Conservation (phyloP, 2,797 vertebrate species). For the Peromyscus melanophrys region DNA sequence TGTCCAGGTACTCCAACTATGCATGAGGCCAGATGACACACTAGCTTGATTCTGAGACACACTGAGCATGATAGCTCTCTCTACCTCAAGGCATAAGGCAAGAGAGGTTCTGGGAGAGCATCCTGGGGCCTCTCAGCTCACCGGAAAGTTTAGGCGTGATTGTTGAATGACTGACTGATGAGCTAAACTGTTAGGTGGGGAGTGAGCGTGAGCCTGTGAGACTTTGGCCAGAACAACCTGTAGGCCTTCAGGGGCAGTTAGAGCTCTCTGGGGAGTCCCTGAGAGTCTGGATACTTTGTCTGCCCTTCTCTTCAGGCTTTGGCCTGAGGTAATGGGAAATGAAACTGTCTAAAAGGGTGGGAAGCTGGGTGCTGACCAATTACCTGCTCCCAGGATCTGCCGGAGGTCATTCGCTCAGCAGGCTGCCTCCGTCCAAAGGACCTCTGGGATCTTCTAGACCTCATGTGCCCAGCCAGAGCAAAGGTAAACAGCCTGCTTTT, state of each 20-base stretch:
- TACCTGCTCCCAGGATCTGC: conserved; percentile 75
- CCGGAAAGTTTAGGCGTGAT: neutral
- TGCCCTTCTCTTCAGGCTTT: neutral
- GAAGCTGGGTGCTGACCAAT: conserved; percentile 38
- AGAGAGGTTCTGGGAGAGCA: neutral
- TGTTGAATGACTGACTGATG: neutral
- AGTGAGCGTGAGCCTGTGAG: neutral
- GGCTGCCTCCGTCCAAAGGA: conserved; percentile 76
- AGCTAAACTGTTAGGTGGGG: neutral
- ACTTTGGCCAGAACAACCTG: neutral
- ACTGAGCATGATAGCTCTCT: neutral
- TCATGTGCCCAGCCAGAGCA: conserved; percentile 57
- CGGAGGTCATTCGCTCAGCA: conserved; percentile 71
- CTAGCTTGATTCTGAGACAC: conserved; percentile 11
- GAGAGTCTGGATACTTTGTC: neutral
- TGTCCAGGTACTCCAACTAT: conserved; percentile 74
- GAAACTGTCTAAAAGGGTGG: neutral
- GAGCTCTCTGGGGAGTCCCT: neutral
- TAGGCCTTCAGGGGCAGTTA: neutral
- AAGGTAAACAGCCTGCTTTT: conserved; percentile 75
- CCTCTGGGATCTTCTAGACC: conserved; percentile 84
- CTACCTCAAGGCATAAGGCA: neutral
- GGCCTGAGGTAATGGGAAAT: neutral
- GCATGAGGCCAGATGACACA: neutral
- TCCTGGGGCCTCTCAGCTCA: neutral